A percentile compares a stretch with the other conserved stretches of the same genome.
Conservation (phyloP, 1,140 invertebrate species). For the Drosophila bifasciata region DNA sequence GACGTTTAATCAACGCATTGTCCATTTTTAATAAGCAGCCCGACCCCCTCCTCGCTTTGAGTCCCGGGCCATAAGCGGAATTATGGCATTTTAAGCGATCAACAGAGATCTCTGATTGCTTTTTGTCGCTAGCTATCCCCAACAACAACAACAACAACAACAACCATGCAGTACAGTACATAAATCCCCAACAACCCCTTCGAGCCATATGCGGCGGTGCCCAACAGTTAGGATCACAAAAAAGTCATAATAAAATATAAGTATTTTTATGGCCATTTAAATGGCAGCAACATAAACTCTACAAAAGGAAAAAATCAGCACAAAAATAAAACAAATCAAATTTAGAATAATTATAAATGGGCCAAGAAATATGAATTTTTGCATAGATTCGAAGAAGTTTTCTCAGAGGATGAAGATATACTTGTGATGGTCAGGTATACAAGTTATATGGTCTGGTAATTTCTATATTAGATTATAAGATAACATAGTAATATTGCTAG, state of each 20-base stretch:
- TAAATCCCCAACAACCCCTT: constrained; percentile 21
- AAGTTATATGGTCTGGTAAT: too few species aligned
- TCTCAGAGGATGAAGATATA: too few species aligned
- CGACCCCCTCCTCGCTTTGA: background rate
- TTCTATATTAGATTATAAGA: too few species aligned
- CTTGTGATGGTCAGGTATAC: too few species aligned
- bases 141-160: too few species aligned
- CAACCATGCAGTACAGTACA: background rate
- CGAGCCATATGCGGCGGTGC: constrained; percentile 26
- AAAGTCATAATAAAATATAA: constrained; percentile 40
- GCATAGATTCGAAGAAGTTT: too few species aligned
- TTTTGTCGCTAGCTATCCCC: constrained; percentile 33
- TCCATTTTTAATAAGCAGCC: constrained; percentile 60
- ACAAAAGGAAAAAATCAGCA: constrained; percentile 60
- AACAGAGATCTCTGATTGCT: constrained; percentile 64
- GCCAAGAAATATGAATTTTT: constrained; percentile 32
- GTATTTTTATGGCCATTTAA: constrained; percentile 68
- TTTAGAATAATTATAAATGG: constrained; percentile 38
- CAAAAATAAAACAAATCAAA: constrained; percentile 33
- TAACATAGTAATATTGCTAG: too few species aligned
- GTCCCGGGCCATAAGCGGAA: constrained; percentile 62
- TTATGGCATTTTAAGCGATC: constrained; percentile 78
- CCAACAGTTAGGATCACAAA: constrained; percentile 57
- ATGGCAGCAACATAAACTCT: constrained; percentile 59
- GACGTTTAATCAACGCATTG: constrained; percentile 69